phyloP scores from a whole-genome alignment of 2,113 vertebrate genomes.

The Gallinago media region DNA sequence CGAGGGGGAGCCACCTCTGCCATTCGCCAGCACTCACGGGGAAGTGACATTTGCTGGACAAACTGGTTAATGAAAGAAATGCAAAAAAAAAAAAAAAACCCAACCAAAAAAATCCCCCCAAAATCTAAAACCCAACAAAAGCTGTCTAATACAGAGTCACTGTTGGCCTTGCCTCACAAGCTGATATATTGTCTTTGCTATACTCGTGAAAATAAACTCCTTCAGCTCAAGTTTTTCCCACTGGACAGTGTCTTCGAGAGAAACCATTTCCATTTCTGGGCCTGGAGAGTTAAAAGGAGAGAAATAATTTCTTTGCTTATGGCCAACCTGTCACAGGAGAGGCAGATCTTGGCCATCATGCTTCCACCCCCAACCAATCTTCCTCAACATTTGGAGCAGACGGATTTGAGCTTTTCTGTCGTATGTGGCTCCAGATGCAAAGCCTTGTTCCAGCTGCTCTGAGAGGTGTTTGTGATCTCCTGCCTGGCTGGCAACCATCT shows the following conservation, averaged over 20 bases:
- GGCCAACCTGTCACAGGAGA: neutral
- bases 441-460: neutral
- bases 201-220: neutral
- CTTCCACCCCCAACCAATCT: neutral
- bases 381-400: neutral
- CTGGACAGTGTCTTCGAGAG: neutral
- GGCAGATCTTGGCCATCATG: neutral
- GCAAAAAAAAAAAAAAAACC: neutral
- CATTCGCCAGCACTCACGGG: neutral
- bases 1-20: neutral
- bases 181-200: neutral
- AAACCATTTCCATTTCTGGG: neutral
- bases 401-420: neutral
- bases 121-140: neutral
- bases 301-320: neutral
- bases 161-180: neutral
- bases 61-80: neutral
- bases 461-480: constrained; percentile 5
- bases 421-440: neutral
- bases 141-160: rapidly evolving
- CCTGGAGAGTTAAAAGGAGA: neutral
- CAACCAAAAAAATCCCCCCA: neutral
- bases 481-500: neutral
- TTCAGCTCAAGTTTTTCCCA: neutral
- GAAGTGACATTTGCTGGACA: neutral